Conservation (phyloP, 2,113 vertebrate genomes). For the Tamias sibiricus region DNA sequence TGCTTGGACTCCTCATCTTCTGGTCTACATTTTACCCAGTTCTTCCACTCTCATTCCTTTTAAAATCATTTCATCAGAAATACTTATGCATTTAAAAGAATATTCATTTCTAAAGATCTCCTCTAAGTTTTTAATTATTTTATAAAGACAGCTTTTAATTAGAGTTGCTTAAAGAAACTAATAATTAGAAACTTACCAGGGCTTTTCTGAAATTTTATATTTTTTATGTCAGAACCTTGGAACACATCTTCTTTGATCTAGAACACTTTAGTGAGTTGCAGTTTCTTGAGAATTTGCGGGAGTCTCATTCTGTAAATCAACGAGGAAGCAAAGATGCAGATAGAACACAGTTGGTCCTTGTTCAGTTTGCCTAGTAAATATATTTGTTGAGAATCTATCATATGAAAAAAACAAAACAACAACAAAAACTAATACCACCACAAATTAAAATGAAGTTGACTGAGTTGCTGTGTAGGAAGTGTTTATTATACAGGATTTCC, state of each 20-base stretch:
- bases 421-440: not conserved
- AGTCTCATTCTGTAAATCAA: not conserved
- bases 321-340: not conserved
- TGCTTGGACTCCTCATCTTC: not conserved
- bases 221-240: constrained; percentile 37
- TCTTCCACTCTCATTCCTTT: constrained; percentile 2
- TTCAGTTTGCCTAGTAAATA: not conserved
- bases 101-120: constrained; percentile 24
- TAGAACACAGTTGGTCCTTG: not conserved
- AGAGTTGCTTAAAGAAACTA: not conserved
- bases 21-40: not conserved
- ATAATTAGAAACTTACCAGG: constrained; percentile 31
- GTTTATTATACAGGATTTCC: not conserved
- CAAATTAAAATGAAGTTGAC: constrained; percentile 31
- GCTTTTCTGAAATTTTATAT: constrained; percentile 1
- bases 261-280: not conserved
- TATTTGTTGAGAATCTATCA: constrained; percentile 30
- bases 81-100: constrained; percentile 25
- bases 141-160: constrained; percentile 30
- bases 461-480: not conserved
- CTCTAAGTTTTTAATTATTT: not conserved
- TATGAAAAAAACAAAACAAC: not conserved
- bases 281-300: constrained; percentile 14
- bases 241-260: not conserved
- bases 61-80: not conserved